Conservation (phyloP, 2,888 invertebrate species). For the Lithophane socia region DNA sequence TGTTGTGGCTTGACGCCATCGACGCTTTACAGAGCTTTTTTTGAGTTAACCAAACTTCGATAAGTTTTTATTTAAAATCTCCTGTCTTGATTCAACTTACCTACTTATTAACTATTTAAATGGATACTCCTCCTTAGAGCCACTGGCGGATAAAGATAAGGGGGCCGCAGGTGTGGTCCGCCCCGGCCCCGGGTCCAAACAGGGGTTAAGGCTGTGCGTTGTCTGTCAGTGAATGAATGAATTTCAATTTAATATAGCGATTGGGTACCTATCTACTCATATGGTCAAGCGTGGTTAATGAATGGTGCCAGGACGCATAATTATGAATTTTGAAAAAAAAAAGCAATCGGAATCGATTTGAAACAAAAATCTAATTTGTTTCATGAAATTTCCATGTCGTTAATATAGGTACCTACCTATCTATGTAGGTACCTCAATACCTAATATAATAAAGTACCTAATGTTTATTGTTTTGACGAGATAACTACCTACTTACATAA, state of each 20-base stretch:
- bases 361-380: no score
- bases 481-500: background rate
- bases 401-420: background rate
- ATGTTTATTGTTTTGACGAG: slow-evolving; percentile 12
- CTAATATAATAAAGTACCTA: background rate
- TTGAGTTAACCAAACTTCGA: background rate
- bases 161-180: no score
- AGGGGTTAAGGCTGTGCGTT: background rate
- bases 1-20: background rate
- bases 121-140: background rate
- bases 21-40: background rate
- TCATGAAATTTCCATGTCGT: background rate
- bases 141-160: no score
- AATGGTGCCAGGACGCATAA: background rate
- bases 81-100: background rate
- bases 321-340: background rate
- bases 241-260: background rate
- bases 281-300: background rate
- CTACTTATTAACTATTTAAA: background rate
- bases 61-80: background rate
- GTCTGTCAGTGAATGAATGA: background rate
- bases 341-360: no score
- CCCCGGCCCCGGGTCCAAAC: background rate
- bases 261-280: background rate
- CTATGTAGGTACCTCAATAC: background rate